Percentiles rank a stretch among this genome's conserved stretches.
Evolutionary conservation across 2,113 vertebrate species (phyloP).

Genomic region (Dryoscopus gambensis): DNA sequence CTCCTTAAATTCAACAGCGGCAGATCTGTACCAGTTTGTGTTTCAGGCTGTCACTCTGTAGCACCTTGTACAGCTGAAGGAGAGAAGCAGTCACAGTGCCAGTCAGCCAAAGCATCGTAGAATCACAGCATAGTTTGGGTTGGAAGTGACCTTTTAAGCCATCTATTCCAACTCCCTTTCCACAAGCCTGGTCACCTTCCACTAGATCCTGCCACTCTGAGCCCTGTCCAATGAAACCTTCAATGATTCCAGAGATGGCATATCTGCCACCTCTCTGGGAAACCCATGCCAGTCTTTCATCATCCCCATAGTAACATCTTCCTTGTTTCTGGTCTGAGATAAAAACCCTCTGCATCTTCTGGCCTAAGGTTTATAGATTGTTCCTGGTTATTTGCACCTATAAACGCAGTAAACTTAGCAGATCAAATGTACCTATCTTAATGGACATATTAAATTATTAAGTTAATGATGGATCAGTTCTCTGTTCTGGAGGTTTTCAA

Average conservation of each 20-base stretch:
- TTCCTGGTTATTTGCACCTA: background rate
- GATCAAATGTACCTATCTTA: background rate
- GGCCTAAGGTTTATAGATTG: background rate
- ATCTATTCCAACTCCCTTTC: background rate
- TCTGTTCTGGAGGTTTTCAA: background rate
- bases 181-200: background rate
- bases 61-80: background rate
- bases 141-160: background rate
- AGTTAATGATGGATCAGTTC: background rate
- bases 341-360: background rate
- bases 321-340: background rate
- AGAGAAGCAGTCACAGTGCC: background rate
- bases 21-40: background rate
- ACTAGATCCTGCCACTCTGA: too few species aligned
- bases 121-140: background rate
- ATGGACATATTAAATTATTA: background rate
- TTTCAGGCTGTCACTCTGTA: background rate
- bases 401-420: background rate
- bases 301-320: background rate
- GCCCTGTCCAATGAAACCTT: background rate
- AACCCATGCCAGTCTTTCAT: background rate
- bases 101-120: background rate
- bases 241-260: background rate
- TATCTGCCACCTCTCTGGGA: background rate
- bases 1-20: background rate